Conservation (phyloP, 2,113 vertebrate genomes). For the Bagarius yarrelli region DNA sequence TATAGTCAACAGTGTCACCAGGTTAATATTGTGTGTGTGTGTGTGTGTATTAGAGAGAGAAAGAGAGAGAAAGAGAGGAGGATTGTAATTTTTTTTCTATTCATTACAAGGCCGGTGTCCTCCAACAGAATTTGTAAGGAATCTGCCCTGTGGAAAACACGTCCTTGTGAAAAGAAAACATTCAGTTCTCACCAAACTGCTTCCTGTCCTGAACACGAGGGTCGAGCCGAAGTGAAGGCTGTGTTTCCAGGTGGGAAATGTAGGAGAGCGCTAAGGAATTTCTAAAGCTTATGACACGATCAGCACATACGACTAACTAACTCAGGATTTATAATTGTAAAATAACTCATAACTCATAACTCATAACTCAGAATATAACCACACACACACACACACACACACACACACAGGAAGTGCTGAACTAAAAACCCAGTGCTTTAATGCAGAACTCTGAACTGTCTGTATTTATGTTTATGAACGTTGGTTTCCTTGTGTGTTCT, state of each 20-base stretch:
- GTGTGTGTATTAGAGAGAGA: no score
- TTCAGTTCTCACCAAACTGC: constrained; percentile 18
- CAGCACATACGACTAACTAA: background rate
- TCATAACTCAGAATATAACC: no score
- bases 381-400: no score
- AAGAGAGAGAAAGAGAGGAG: no score
- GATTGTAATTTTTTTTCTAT: no score
- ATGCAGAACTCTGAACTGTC: background rate
- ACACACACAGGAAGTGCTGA: background rate
- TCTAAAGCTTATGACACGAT: background rate
- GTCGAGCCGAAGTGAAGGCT: background rate
- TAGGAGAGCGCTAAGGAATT: constrained; percentile 9
- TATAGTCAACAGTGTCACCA: no score
- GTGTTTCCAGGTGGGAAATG: background rate
- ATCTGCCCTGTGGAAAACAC: background rate
- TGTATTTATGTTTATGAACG: background rate
- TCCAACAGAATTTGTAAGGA: background rate
- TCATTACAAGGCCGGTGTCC: no score
- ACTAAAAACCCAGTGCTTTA: background rate
- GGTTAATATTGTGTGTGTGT: no score
- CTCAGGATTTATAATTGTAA: background rate
- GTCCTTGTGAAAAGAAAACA: background rate
- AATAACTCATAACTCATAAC: background rate
- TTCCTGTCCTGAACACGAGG: background rate
- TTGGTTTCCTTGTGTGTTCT: background rate